Evolutionary conservation across 2,797 vertebrate species (phyloP), one percentile per base, ranked within the genome.

Genomic region (Enteromius trimaculatus): DNA sequence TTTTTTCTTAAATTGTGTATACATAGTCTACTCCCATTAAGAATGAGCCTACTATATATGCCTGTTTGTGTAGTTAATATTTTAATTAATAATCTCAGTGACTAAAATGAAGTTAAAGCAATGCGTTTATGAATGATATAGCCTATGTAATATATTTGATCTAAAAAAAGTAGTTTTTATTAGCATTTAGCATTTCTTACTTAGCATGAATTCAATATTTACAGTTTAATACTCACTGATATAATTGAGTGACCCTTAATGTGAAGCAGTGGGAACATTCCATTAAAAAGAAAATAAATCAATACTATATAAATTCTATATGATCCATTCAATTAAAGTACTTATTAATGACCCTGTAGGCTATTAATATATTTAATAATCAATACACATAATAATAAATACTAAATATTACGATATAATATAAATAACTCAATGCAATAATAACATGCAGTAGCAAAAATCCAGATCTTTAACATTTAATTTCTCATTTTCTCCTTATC

Each of bases 31-130:
- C 3, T 11, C 2, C 7, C 10, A 51, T 31, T 74, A 4, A 53
- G 17, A 58, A 39, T 53, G 13, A 51, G 47, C 13, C 6, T n/a
- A 31, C 60, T 31, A 14, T 60, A 14, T 60, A 6, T 1, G 13
- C 29, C 39, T n/a, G 4, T 49, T 26, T 11, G 3, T 62, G 39
- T 21, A 23, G 23, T 21, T 0, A 14, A 53, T 49, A 7, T 65
- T 65, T 75, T 51, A 14, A 68, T 68, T 55, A 68, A n/a, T 47
- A 44, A 42, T 23, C 34, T 8, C 34, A 80, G 31, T 79, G n/a
- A 68, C 34, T 39, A 16, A 16, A 51, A n/a, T 1, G 0, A 65
- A 34, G 1, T 53, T 14, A 16, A 55, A 74, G 3, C 1, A 70
- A 16, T 44, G 16, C 0, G 37, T 64, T 69, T 44, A 26, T 17